Evolutionary conservation across 2,113 vertebrate species (phyloP).

Genomic region (Anguilla rostrata): DNA sequence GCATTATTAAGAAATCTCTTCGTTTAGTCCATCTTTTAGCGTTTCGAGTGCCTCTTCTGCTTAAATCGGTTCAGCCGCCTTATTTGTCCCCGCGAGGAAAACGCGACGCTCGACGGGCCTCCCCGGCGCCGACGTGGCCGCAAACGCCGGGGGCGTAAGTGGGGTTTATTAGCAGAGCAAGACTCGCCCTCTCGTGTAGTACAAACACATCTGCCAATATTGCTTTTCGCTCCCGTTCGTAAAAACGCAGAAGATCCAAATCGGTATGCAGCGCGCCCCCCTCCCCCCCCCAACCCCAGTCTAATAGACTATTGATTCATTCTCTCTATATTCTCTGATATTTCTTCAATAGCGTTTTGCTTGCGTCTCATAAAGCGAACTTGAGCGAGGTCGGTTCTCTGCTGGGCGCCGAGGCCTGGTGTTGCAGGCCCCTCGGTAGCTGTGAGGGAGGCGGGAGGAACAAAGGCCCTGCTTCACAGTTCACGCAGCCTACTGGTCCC

Average conservation of each 20-base stretch:
- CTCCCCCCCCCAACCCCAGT: not conserved
- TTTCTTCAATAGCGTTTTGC: not conserved
- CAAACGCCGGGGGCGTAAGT: not conserved
- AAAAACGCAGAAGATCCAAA: not conserved
- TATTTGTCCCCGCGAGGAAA: not conserved
- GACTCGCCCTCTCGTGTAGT: not conserved
- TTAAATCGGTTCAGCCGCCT: not conserved
- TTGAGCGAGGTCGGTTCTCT: not conserved
- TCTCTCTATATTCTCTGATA: not conserved
- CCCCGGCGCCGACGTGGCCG: not conserved
- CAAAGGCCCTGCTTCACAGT: too few relatives aligned
- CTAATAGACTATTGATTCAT: slow-evolving; percentile 8
- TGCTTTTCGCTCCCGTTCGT: not conserved
- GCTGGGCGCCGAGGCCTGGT: not conserved
- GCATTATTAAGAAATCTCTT: not conserved
- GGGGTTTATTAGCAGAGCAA: not conserved
- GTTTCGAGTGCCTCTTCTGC: too few relatives aligned
- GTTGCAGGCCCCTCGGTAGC: not conserved
- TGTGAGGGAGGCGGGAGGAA: too few relatives aligned
- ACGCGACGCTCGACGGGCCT: not conserved
- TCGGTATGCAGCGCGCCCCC: not conserved
- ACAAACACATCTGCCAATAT: not conserved
- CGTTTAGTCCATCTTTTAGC: too few relatives aligned
- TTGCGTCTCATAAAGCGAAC: not conserved
- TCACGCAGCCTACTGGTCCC: too few relatives aligned